A percentile compares a stretch with the other conserved stretches of the same genome.
phyloP scores from a whole-genome alignment of 2,888 invertebrate genomes.

The Drosophila stalkeri region DNA sequence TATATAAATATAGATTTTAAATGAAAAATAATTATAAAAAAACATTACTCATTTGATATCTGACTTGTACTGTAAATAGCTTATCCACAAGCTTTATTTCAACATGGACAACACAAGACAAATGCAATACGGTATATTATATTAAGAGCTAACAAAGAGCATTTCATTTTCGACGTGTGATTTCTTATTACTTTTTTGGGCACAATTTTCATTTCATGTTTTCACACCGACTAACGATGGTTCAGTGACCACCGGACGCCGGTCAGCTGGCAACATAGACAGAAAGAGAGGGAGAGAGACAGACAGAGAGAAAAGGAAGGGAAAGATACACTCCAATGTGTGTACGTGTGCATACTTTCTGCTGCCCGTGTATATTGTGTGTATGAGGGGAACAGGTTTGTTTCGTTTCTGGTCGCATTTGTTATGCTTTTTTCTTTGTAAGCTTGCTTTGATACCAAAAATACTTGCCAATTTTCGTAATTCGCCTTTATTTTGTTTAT shows the following conservation, averaged over 20 bases:
- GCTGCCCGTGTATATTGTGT: slow-evolving; percentile 11
- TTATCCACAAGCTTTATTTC: background rate
- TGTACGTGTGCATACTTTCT: slow-evolving; percentile 14
- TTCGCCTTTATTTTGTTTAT: slow-evolving; percentile 32
- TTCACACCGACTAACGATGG: slow-evolving; percentile 41
- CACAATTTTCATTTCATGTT: slow-evolving; percentile 61
- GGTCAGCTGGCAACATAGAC: slow-evolving; percentile 49
- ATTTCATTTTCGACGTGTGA: background rate
- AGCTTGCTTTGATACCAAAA: slow-evolving; percentile 41
- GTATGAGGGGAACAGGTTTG: slow-evolving; percentile 57
- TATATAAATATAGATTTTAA: background rate
- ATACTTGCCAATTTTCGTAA: slow-evolving; percentile 57
- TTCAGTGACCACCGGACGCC: slow-evolving; percentile 69
- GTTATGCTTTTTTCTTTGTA: slow-evolving; percentile 70
- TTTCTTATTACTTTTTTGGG: slow-evolving; percentile 28
- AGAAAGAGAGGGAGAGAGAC: slow-evolving; percentile 12
- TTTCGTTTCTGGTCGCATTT: slow-evolving; percentile 59
- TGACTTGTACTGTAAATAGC: background rate
- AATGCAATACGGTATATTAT: background rate
- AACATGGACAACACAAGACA: background rate
- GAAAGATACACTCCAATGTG: slow-evolving; percentile 9
- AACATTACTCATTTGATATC: background rate
- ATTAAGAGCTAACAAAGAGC: background rate
- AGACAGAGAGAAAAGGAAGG: slow-evolving; percentile 12
- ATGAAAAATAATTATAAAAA: too few relatives aligned